A percentile compares a stretch with the other conserved stretches of the same genome.
These are phyloP conservation scores for Eumeta japonica DNA, from an alignment of 1,140 invertebrate genomes.

Conservation along the genomic window DNA sequence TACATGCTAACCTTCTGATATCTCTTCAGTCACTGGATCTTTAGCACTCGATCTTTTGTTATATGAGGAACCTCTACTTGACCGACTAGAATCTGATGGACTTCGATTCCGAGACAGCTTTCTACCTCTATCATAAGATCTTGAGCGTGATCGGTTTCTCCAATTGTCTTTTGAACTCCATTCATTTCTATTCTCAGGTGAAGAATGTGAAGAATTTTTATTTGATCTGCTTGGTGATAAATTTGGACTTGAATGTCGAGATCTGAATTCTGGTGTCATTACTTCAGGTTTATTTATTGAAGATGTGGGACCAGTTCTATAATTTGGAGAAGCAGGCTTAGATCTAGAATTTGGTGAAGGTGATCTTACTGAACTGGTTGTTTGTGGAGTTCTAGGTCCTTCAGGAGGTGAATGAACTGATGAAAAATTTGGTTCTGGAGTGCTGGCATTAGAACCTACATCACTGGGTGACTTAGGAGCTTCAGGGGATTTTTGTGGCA, in stretches of 20 bases:
- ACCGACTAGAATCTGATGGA: conserved; percentile 46
- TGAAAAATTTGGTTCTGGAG: conserved; percentile 29
- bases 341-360: conserved; percentile 14
- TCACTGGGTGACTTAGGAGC: conserved; percentile 40
- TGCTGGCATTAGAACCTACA: conserved; percentile 31
- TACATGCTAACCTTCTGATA: conserved; percentile 44
- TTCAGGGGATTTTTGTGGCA: conserved; percentile 35
- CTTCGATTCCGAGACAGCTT: conserved; percentile 35
- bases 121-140: conserved; percentile 43
- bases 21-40: conserved; percentile 52
- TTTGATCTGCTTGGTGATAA: conserved; percentile 42
- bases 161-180: conserved; percentile 47
- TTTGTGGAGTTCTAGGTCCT: conserved; percentile 34
- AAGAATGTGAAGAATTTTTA: conserved; percentile 25
- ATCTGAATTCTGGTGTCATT: conserved; percentile 11
- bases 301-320: no score
- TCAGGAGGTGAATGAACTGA: conserved; percentile 15
- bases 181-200: conserved; percentile 33
- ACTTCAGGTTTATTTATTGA: no score
- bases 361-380: conserved; percentile 28
- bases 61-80: conserved; percentile 49
- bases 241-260: conserved; percentile 16
- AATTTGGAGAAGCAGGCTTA: conserved; percentile 15
- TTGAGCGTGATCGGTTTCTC: conserved; percentile 19
- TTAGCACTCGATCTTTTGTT: conserved; percentile 39